Conservation (phyloP, 2,797 vertebrate species). For the Triplophysa bombifrons region DNA sequence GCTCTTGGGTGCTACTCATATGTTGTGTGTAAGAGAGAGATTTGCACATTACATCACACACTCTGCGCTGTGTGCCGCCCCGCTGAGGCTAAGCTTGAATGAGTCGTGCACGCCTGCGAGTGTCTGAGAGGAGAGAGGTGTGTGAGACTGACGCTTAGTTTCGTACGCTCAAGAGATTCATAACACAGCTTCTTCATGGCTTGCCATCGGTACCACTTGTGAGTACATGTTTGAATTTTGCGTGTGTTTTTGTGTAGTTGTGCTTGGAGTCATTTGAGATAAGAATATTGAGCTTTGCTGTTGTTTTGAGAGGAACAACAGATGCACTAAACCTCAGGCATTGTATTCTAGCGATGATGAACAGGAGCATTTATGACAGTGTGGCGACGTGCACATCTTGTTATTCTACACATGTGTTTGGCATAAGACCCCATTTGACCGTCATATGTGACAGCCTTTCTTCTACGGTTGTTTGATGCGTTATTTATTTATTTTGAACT, state of each 20-base stretch:
- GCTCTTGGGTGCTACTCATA: background rate
- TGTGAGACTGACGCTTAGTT: slow-evolving; percentile 60
- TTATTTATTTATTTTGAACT: slow-evolving; percentile 1
- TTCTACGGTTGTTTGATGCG: slow-evolving; percentile 2
- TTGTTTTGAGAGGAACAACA: slow-evolving; percentile 16
- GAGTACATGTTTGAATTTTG: slow-evolving; percentile 77
- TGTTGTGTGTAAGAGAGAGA: slow-evolving; percentile 43
- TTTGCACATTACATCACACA: slow-evolving; percentile 75
- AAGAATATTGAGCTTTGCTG: slow-evolving; percentile 13
- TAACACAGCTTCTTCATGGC: slow-evolving; percentile 77
- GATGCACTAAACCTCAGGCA: slow-evolving; percentile 19
- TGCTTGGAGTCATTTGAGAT: slow-evolving; percentile 4
- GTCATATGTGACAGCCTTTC: slow-evolving; percentile 20
- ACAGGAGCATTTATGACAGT: background rate
- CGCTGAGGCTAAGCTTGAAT: slow-evolving; percentile 72
- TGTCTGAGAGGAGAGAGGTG: slow-evolving; percentile 30
- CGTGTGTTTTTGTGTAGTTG: slow-evolving; percentile 39
- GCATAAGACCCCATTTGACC: background rate
- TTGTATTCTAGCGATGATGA: background rate
- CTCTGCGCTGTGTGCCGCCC: slow-evolving; percentile 63
- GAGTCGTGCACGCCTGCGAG: slow-evolving; percentile 69
- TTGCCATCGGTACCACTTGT: slow-evolving; percentile 87
- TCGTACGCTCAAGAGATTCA: slow-evolving; percentile 65
- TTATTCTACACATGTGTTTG: background rate
- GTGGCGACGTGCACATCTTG: background rate